Percentiles rank a stretch among this genome's conserved stretches.
phyloP scores from a whole-genome alignment of 1,140 invertebrate genomes.

The Tetramorium parvispinum region DNA sequence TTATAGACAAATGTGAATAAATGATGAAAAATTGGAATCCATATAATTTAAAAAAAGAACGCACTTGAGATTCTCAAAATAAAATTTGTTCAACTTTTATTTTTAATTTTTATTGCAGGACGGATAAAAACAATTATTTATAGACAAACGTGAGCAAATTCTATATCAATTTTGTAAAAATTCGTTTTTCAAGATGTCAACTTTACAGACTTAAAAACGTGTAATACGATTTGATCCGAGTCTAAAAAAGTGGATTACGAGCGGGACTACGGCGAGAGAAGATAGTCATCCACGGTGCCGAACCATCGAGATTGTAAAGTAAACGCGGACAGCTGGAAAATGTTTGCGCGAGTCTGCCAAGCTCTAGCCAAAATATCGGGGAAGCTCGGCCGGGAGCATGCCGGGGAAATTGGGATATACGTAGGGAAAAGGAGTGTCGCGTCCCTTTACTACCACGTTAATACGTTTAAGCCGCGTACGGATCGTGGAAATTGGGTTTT shows the following conservation, averaged over 20 bases:
- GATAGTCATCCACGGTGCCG: background rate
- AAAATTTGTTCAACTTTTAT: no score
- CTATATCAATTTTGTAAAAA: no score
- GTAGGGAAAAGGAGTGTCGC: background rate
- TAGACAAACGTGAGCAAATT: no score
- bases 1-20: no score
- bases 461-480: constrained; percentile 72
- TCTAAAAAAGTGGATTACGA: constrained; percentile 19
- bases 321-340: constrained; percentile 31
- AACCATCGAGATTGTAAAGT: constrained; percentile 36
- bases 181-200: no score
- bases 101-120: no score
- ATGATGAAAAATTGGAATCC: no score
- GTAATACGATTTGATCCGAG: background rate
- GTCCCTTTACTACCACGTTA: constrained; percentile 61
- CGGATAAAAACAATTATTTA: no score
- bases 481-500: constrained; percentile 74
- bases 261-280: background rate
- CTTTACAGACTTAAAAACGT: background rate
- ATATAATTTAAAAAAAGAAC: no score
- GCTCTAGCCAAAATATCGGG: constrained; percentile 20
- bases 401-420: constrained; percentile 31
- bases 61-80: no score
- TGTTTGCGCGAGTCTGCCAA: constrained; percentile 40
- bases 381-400: background rate